A percentile compares a stretch with the other conserved stretches of the same genome.
Conservation (phyloP, 2,888 invertebrate species). For the Lumbricus terrestris region DNA sequence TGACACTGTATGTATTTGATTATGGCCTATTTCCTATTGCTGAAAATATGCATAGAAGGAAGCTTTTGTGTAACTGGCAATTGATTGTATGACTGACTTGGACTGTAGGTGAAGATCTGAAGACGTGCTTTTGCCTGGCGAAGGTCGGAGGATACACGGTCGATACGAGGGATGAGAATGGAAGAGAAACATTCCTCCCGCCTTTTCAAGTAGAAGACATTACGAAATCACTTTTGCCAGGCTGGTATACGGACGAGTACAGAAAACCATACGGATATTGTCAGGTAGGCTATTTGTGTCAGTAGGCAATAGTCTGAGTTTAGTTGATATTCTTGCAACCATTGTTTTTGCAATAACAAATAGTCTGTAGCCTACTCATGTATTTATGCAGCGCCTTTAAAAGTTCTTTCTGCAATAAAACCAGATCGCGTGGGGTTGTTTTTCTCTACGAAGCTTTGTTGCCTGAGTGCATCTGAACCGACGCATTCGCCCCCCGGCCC, state of each 20-base stretch:
- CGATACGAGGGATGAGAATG: slow-evolving; percentile 29
- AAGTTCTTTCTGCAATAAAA: too few species aligned
- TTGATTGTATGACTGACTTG: background rate
- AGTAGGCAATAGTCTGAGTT: background rate
- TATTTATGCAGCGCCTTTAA: too few species aligned
- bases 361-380: too few species aligned
- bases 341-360: too few species aligned
- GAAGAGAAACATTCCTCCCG: slow-evolving; percentile 28
- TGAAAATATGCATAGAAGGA: too few species aligned
- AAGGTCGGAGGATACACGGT: slow-evolving; percentile 22
- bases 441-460: too few species aligned
- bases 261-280: slow-evolving; percentile 23
- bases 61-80: background rate
- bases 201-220: background rate
- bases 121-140: slow-evolving; percentile 20
- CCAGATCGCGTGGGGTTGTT: too few species aligned
- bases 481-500: too few species aligned
- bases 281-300: background rate
- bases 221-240: background rate
- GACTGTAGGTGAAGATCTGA: slow-evolving; percentile 28
- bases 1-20: too few species aligned
- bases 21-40: too few species aligned
- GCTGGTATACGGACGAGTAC: slow-evolving; percentile 17
- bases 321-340: background rate
- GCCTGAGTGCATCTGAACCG: too few species aligned